These are phyloP conservation scores for Coracias cyanogaster DNA, from an alignment of 2,797 vertebrate species.

Conservation along the genomic window DNA sequence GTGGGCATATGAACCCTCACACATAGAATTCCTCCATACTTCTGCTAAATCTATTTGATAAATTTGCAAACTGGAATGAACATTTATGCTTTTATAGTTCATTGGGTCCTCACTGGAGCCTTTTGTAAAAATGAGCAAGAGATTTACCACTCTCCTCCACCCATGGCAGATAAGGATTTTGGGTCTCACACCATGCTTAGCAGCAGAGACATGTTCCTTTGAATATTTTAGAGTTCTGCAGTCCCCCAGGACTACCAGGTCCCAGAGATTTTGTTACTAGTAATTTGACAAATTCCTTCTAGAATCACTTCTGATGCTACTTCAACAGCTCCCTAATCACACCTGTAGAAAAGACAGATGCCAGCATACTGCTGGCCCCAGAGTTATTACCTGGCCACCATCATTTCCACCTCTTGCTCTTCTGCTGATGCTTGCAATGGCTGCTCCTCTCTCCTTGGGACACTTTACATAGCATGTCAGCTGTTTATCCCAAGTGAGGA, in stretches of 20 bases:
- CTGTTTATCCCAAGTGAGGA: neutral
- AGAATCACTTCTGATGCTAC: neutral
- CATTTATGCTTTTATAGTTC: neutral
- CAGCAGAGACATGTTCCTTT: neutral
- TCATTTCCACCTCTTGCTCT: neutral
- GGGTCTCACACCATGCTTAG: neutral
- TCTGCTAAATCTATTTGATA: neutral
- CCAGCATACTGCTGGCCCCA: neutral
- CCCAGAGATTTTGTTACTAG: neutral
- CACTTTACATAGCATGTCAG: neutral
- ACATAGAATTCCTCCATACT: neutral
- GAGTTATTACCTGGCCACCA: neutral
- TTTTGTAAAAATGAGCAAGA: neutral
- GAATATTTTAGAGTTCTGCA: neutral
- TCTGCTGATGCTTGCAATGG: neutral
- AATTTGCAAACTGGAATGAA: neutral
- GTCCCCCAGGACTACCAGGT: neutral
- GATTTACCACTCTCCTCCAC: neutral
- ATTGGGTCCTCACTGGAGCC: neutral
- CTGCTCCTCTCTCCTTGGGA: neutral
- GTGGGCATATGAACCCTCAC: neutral
- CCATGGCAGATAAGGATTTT: neutral
- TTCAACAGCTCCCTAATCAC: neutral
- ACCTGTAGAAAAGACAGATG: neutral
- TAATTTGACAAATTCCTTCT: neutral